Base-by-base conservation (phyloP, 2,113 vertebrate genomes). In the Salvator merianae region DNA sequence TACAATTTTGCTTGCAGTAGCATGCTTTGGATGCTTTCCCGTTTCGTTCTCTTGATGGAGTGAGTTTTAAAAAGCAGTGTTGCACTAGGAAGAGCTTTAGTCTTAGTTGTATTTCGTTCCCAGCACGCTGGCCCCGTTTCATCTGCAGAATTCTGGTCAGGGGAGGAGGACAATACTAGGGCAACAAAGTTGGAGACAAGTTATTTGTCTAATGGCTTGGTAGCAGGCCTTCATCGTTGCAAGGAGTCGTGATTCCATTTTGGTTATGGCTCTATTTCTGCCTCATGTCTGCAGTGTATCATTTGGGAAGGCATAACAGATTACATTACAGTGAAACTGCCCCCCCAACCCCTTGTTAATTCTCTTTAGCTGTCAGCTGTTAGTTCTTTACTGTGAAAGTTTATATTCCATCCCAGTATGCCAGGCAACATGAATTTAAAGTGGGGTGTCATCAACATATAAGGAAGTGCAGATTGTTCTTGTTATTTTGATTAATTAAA, bases 241-340 rank as follows among this genome's bases (percentile, higher is more conserved):
- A 76, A 16, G 14, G 85, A 16, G 24, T 68, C 38, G 18, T 66
- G n/a, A 32, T 81, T 85, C 4, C 75, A 22, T 73, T 79, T 84
- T 89, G 47, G 26, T 77, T 6, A 0, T 85, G 71, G 40, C 76
- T 93, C 84, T 79, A 2, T 77, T 89, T 84, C 43, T 5, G 5
- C 82, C 20, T 65, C 77, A 0, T 59, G 43, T 86, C 91, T 62
- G 77, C 88, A 79, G 65, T 75, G 79, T 74, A 43, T 88, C 82
- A 81, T 87, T 85, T 84, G 24, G 76, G 22, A 85, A 77, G 77
- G 50, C 34, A 84, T 40, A 16, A 77, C 4, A 66, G 32, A 43
- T 71, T 88, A 91, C 82, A 91, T 83, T 88, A 85, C 66, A 77
- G 82, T 72, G 74, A 84, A 84, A 82, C 62, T 79, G 66, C 43